Evolutionary conservation across 2,888 invertebrate species (phyloP).

Genomic region (Agrotis ipsilon): DNA sequence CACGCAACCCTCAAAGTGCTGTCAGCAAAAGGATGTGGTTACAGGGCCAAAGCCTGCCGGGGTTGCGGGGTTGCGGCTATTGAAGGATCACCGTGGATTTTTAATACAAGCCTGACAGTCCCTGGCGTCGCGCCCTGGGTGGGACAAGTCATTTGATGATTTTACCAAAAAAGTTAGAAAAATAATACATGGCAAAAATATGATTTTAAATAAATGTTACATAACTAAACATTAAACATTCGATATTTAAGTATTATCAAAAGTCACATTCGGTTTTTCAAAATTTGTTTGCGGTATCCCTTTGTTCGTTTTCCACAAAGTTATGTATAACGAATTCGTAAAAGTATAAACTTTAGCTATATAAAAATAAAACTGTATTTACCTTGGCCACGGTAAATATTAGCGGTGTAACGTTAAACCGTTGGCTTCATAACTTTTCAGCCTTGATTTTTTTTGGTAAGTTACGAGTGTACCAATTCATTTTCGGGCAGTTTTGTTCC

Average conservation of each 20-base stretch:
- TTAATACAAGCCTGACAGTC: too few relatives aligned
- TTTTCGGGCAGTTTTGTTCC: slow-evolving; percentile 24
- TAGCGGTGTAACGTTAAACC: slow-evolving; percentile 12
- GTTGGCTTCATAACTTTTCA: slow-evolving; percentile 30
- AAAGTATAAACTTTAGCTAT: not conserved
- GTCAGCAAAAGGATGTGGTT: too few relatives aligned
- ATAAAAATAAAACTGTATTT: slow-evolving; percentile 37
- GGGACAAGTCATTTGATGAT: too few relatives aligned
- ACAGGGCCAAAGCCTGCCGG: too few relatives aligned
- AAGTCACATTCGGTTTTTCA: slow-evolving; percentile 6
- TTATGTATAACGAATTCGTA: slow-evolving; percentile 25
- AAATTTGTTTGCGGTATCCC: not conserved
- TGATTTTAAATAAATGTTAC: too few relatives aligned
- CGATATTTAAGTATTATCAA: too few relatives aligned
- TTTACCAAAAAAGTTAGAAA: too few relatives aligned
- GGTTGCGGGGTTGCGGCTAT: too few relatives aligned
- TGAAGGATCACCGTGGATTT: too few relatives aligned
- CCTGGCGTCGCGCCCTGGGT: not conserved
- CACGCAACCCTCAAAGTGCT: too few relatives aligned
- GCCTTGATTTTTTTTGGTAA: slow-evolving; percentile 29
- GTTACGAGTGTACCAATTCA: slow-evolving; percentile 20
- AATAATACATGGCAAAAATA: too few relatives aligned
- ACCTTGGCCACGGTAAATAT: slow-evolving; percentile 17
- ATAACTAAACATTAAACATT: too few relatives aligned
- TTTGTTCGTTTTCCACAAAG: slow-evolving; percentile 21